Percentiles rank a stretch among this genome's conserved stretches.
Evolutionary conservation across 2,888 invertebrate genomes (phyloP).

Genomic region (Merodon equestris): DNA sequence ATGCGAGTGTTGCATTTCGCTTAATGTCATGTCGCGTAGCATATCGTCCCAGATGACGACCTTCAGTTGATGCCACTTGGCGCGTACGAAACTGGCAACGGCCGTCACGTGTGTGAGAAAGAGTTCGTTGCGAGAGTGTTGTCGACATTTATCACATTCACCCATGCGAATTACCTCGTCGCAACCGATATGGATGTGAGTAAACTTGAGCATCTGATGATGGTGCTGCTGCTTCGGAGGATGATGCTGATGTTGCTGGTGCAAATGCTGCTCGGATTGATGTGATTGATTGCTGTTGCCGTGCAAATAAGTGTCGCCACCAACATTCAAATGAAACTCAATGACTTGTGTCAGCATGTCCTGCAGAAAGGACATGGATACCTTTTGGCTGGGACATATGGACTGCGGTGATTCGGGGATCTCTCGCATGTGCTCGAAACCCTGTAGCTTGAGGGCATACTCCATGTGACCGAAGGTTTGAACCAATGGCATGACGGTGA

Average conservation of each 20-base stretch:
- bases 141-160: constrained; percentile 82
- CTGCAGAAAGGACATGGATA: constrained; percentile 82
- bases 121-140: constrained; percentile 79
- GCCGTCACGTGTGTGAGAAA: constrained; percentile 83
- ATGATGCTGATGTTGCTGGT: constrained; percentile 34
- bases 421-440: constrained; percentile 83
- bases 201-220: constrained; percentile 72
- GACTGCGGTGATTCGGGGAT: constrained; percentile 84
- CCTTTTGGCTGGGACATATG: constrained; percentile 84
- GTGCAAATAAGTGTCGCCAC: constrained; percentile 47
- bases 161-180: constrained; percentile 88
- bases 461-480: constrained; percentile 90
- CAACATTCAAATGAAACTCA: constrained; percentile 75
- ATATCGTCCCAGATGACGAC: constrained; percentile 91
- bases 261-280: constrained; percentile 40
- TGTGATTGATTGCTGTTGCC: constrained; percentile 55
- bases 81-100: constrained; percentile 82
- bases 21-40: constrained; percentile 83
- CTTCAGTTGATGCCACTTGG: constrained; percentile 81
- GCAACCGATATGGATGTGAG: constrained; percentile 86
- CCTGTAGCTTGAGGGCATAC: constrained; percentile 84
- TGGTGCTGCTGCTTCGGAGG: constrained; percentile 57
- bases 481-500: constrained; percentile 86
- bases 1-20: constrained; percentile 82
- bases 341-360: constrained; percentile 86